phyloP scores from a whole-genome alignment of 2,113 vertebrate genomes.

The Oreochromis spilurus region DNA sequence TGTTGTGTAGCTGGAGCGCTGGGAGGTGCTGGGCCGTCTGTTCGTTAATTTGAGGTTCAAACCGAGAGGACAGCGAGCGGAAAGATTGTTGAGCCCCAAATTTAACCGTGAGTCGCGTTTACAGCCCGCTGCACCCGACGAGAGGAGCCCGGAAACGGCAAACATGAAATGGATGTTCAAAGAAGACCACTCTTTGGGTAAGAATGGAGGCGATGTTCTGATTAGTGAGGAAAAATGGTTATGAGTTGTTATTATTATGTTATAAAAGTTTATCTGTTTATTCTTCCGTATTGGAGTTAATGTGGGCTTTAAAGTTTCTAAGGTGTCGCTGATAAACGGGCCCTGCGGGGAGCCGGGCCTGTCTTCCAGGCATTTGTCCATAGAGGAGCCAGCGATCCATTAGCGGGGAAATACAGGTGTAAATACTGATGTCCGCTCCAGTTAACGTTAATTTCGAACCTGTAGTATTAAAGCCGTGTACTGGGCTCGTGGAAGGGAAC shows the following conservation, averaged over 20 bases:
- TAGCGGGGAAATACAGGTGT: neutral
- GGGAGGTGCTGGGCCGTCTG: neutral
- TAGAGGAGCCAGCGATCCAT: neutral
- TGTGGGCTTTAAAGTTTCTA: neutral
- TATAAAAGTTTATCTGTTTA: neutral
- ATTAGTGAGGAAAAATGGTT: neutral
- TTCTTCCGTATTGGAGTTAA: fast-evolving
- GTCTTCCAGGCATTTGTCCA: neutral
- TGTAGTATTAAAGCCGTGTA: fast-evolving
- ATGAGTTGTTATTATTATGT: neutral
- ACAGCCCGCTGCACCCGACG: neutral
- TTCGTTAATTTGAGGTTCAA: neutral
- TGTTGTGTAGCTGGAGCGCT: slow-evolving; percentile 12
- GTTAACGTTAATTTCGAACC: neutral
- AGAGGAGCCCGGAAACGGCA: slow-evolving; percentile 33
- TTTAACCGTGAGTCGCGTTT: neutral
- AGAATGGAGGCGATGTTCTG: slow-evolving; percentile 13
- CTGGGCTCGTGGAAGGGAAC: fast-evolving
- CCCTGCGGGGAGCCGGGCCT: neutral
- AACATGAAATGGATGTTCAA: slow-evolving; percentile 99
- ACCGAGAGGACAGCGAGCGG: neutral
- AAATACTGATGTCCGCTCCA: neutral
- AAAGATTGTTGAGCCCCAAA: neutral
- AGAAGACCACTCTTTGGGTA: slow-evolving; percentile 95
- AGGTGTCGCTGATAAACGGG: neutral